Evolutionary conservation across 2,113 vertebrate species (phyloP), one percentile per base, ranked within the genome.

Genomic region (Cottus gobio): DNA sequence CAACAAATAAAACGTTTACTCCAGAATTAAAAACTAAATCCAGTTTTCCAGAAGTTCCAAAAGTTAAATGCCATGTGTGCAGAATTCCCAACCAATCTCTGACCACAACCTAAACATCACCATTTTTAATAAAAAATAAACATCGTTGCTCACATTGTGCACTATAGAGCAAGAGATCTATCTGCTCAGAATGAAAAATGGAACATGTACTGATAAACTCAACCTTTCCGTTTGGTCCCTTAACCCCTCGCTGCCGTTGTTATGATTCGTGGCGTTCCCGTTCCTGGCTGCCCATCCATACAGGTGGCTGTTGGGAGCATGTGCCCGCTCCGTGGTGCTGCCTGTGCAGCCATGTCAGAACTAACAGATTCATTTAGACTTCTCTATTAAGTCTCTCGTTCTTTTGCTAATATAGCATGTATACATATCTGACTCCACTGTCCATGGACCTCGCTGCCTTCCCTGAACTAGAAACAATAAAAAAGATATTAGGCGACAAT

Each of bases 381-480:
- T 50, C 20, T 28, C 26, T 56, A 13, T 18, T 8, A 58, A 58
- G 26, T 58, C 57, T 31, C 56, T 58, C 13, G 11, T 28, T 26
- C 13, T n/a, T 44, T 68, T 36, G 22, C 18, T 66, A 46, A 36
- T 63, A 67, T 77, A 72, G 22, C 42, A 64, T 34, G 15, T 37
- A 46, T n/a, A n/a, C n/a, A n/a, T 36, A 64, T 58, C 5, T 28
- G 18, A 44, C 22, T 44, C 24, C 22, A 42, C 42, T 75, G 44
- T 68, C 15, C 7, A 0, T 68, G 22, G 31, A 22, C 42, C 1
- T 37, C 13, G 48, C 10, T 4, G 7, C 24, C 57, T 57, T 10
- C 39, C 26, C 66, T 28, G 26, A 71, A 75, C 39, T 54, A 66
- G 22, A 75, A 61, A 66, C 39, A 79, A 70, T 64, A 66, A 69